Base-by-base conservation (phyloP, 2,888 invertebrate genomes). In the Horisme vitalbata region DNA sequence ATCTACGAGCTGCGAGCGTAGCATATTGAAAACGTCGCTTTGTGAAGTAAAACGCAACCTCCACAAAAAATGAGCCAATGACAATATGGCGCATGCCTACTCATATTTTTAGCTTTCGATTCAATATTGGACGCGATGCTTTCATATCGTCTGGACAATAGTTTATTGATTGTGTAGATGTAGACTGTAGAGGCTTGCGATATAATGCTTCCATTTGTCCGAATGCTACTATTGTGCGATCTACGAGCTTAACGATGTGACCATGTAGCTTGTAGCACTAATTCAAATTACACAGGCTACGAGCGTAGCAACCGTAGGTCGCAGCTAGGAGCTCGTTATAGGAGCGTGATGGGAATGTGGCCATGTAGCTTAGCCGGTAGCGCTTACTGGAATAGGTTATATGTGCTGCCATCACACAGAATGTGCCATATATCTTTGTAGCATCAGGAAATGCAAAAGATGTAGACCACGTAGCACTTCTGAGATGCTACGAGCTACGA, bases 1-100 rank as follows among this genome's bases (percentile, higher is more conserved):
- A 55, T 59, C 65, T 59, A 54, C 65, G 61, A 59, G 51, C 61
- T 62, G 62, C 61, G 52, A 62, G 45, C 59, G 55, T 61, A 62
- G 57, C 63, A 56, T 43, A 44, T 44, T 35, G 35, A 35, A 44
- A 43, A 21, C 59, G 57, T 52, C 38, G 48, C 57, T 51, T 59
- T 59, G 52, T 63, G 57, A 56, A 57, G 44, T 58, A 34, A 38
- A 47, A 41, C 12, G 38, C 35, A 38, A 15, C 21, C 26, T 31
- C 38, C 41, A 39, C 41, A 51, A 37, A 39, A 49, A 39, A 45
- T 50, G 41, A 45, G 20, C 34, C 34, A 31, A 39, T 30, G 35
- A 44, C 49, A 38, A 34, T 43, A 43, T 38, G 38, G 38, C 38
- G 34, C 43, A 34, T 20, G 26, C 35, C 35, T 44, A 32, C 39